These are phyloP conservation scores for Eumeta japonica DNA, from an alignment of 1,140 invertebrate species.

Conservation along the genomic window DNA sequence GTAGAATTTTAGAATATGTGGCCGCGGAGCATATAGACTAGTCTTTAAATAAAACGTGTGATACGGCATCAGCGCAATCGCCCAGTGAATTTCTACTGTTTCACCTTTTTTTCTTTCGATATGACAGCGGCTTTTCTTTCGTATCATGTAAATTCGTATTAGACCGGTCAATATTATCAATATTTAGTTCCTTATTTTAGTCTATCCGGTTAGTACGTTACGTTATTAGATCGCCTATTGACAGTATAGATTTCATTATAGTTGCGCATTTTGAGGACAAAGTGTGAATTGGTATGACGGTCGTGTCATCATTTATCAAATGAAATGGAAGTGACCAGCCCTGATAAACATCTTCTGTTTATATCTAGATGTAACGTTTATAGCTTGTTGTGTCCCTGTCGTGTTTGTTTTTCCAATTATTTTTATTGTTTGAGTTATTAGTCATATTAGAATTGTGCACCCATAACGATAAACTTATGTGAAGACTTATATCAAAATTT, in stretches of 20 bases:
- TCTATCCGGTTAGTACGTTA: constrained; percentile 36
- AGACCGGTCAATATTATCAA: no score
- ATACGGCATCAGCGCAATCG: constrained; percentile 25
- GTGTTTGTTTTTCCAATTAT: no score
- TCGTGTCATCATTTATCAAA: constrained; percentile 15
- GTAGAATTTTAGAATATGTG: constrained; percentile 41
- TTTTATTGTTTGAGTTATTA: no score
- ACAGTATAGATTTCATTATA: not conserved
- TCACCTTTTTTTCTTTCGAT: constrained; percentile 18
- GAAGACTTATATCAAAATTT: not conserved
- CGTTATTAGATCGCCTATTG: constrained; percentile 27
- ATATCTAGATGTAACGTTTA: no score
- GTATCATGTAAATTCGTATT: constrained; percentile 27
- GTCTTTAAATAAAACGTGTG: constrained; percentile 36
- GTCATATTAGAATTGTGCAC: constrained; percentile 16
- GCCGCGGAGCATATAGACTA: constrained; percentile 38
- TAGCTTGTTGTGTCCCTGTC: no score
- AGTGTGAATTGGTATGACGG: constrained; percentile 21
- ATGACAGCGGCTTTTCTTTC: constrained; percentile 24
- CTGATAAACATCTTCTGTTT: no score
- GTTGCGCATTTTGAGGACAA: constrained; percentile 16
- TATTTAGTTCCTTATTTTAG: constrained; percentile 24
- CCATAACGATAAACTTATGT: constrained; percentile 35
- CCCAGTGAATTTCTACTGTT: constrained; percentile 21
- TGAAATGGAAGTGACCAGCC: constrained; percentile 7